Base-by-base conservation (phyloP, 2,113 vertebrate species). In the Sander lucioperca region DNA sequence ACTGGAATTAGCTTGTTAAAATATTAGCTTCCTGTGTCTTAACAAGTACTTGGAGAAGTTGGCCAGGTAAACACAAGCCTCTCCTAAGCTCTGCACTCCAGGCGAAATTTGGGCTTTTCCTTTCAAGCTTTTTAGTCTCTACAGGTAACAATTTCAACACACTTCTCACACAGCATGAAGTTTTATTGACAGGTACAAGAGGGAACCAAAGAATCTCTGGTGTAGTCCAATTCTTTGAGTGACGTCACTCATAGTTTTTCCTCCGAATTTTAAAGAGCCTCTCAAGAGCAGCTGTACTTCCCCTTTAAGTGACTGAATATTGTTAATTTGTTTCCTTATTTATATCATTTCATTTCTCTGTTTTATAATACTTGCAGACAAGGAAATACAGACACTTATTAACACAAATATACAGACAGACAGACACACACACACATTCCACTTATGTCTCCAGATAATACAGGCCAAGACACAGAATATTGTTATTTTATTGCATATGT, bases 401-500 rank as follows among this genome's bases (percentile, higher is more conserved):
- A 33, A 86, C 58, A 84, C 48, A 74, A 80, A 76, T 57, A 67
- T 23, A 63, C 68, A 84, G 25, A 71, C 27, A 58, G n/a, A 64
- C 21, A 39, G 2, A 43, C 9, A 43, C 36, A 33, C n/a, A n/a
- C 53, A 78, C 69, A 79, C 74, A 84, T 86, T 83, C 73, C 77
- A 57, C 45, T 79, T 57, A n/a, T 76, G 79, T 87, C 78, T 86
- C 78, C 78, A 73, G 83, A 79, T 87, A 81, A 76, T 57, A 58
- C 62, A 78, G 21, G 19, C 63, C 23, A 30, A 51, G 70, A 68
- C 25, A 71, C 51, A 70, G 50, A 65, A 53, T 66, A 2, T 30
- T 75, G 68, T 79, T 79, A 51, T 85, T 82, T 63, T 12, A 33
- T 63, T 61, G 33, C 23, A 16, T 62, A 61, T 63, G 25, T 65